Evolutionary conservation across 2,888 invertebrate genomes (phyloP).

Genomic region (Drosophila quinaria): DNA sequence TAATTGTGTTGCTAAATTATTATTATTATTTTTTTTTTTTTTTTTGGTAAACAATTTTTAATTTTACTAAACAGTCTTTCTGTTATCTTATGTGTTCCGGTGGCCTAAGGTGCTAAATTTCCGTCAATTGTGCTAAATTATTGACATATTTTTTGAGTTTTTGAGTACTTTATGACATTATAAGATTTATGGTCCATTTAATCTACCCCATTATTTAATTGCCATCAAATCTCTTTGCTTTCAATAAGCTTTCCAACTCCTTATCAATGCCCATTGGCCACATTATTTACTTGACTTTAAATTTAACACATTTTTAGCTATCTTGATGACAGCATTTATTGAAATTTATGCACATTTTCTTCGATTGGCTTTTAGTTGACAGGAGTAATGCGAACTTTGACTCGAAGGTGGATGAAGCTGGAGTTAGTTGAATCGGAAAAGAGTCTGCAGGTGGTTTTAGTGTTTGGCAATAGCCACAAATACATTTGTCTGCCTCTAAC

Average conservation of each 20-base stretch:
- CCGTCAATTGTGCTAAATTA: no score
- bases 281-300: constrained; percentile 1
- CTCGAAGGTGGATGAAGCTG: not conserved
- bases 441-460: constrained; percentile 37
- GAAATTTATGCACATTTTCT: constrained; percentile 27
- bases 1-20: not conserved
- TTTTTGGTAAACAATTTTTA: no score
- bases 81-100: no score
- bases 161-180: not conserved
- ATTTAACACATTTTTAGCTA: not conserved
- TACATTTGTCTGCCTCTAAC: constrained; percentile 18
- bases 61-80: no score
- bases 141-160: not conserved
- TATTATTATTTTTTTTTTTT: no score
- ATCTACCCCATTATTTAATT: not conserved
- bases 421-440: not conserved
- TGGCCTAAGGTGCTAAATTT: no score
- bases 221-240: not conserved
- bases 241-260: not conserved
- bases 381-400: constrained; percentile 17
- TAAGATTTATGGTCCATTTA: not conserved
- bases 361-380: constrained; percentile 13
- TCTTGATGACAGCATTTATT: not conserved
- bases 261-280: not conserved
- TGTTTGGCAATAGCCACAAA: constrained; percentile 27